A percentile compares a stretch with the other conserved stretches of the same genome.
phyloP scores from a whole-genome alignment of 2,113 vertebrate genomes.

The Ciconia maguari region DNA sequence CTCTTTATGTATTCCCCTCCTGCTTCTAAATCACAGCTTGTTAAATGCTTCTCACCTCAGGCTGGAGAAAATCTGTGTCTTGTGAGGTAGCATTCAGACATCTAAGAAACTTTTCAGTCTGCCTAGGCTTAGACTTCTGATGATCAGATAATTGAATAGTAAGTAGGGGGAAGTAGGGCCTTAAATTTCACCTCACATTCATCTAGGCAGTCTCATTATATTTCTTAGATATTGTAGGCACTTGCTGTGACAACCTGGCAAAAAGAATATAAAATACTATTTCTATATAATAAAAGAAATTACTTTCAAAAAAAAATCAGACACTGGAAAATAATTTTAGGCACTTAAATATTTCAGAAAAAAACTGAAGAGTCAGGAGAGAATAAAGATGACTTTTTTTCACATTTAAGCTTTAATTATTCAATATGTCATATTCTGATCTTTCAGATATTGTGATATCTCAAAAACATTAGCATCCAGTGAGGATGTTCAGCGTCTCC shows the following conservation, averaged over 20 bases:
- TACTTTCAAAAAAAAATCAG: not conserved
- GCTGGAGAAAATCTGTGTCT: not conserved
- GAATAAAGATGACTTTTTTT: not conserved
- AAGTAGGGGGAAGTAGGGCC: not conserved
- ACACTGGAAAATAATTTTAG: not conserved
- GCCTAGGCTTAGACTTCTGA: not conserved
- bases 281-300: not conserved
- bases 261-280: not conserved
- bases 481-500: not conserved
- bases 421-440: not conserved
- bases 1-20: not conserved
- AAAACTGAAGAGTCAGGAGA: not conserved
- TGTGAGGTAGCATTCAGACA: not conserved
- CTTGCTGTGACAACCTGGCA: not conserved
- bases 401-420: not conserved
- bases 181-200: not conserved
- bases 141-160: not conserved
- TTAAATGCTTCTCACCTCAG: not conserved
- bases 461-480: not conserved
- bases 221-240: not conserved
- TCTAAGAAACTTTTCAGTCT: not conserved
- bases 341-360: not conserved
- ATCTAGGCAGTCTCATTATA: not conserved
- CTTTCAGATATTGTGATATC: not conserved
- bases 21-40: not conserved